phyloP scores from a whole-genome alignment of 2,113 vertebrate genomes.

The Pogona vitticeps region DNA sequence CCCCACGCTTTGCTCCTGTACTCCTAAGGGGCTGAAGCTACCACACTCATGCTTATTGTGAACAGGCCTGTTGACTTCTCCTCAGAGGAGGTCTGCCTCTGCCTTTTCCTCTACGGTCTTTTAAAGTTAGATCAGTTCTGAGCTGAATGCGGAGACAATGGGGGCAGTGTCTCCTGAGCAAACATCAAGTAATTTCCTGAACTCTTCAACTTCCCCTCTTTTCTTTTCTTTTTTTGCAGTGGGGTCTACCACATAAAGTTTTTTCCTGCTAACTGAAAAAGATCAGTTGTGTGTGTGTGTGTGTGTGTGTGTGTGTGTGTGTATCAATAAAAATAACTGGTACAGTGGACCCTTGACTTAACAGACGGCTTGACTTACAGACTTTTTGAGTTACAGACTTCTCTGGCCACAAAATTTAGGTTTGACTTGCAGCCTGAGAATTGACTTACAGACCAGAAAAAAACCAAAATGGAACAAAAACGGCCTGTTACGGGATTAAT shows the following conservation, averaged over 20 bases:
- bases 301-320: too few relatives aligned
- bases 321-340: too few relatives aligned
- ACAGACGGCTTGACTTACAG: too few relatives aligned
- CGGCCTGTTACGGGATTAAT: too few relatives aligned
- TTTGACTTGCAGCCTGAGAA: too few relatives aligned
- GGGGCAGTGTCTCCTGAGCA: conserved; percentile 60
- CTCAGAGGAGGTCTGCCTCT: conserved; percentile 16
- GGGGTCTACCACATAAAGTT: background rate
- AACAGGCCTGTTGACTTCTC: conserved; percentile 12
- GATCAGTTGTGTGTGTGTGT: too few relatives aligned
- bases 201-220: conserved; percentile 69
- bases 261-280: conserved; percentile 36
- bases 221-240: too few relatives aligned
- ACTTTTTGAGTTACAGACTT: too few relatives aligned
- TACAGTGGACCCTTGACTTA: too few relatives aligned
- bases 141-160: conserved; percentile 60
- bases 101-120: background rate
- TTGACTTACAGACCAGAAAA: too few relatives aligned
- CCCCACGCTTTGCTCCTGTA: background rate
- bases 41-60: conserved; percentile 24
- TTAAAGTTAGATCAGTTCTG: conserved; percentile 36
- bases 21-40: background rate
- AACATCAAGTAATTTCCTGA: conserved; percentile 63
- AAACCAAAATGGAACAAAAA: too few relatives aligned
- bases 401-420: too few relatives aligned